A percentile compares a stretch with the other conserved stretches of the same genome.
Evolutionary conservation across 2,797 vertebrate genomes (phyloP).

Genomic region (Cynopterus sphinx): DNA sequence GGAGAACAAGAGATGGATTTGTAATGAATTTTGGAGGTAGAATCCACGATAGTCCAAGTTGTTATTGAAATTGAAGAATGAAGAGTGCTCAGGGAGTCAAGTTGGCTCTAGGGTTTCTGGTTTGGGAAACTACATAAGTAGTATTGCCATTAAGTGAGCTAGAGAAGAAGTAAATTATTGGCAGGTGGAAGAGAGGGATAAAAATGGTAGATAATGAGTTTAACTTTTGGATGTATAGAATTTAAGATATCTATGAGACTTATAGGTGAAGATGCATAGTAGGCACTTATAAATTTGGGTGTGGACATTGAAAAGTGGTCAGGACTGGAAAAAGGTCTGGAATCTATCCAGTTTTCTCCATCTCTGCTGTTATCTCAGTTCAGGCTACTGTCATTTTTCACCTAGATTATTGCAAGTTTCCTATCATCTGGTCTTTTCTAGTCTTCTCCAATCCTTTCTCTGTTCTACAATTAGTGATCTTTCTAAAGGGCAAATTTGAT

Average conservation of each 20-base stretch:
- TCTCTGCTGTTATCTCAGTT: not conserved
- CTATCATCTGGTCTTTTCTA: not conserved
- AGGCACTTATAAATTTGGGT: not conserved
- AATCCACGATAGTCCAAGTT: not conserved
- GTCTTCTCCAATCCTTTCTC: not conserved
- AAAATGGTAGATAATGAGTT: not conserved
- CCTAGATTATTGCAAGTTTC: not conserved
- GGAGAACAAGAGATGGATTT: not conserved
- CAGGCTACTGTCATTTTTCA: not conserved
- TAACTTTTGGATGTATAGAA: constrained; percentile 21
- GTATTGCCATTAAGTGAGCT: not conserved
- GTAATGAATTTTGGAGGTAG: not conserved
- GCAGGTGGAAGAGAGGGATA: not conserved
- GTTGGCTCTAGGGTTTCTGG: not conserved
- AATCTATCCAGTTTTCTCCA: constrained; percentile 9
- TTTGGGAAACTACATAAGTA: not conserved
- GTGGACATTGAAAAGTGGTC: not conserved
- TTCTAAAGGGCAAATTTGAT: constrained; percentile 30
- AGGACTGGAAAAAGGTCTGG: not conserved
- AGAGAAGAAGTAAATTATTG: constrained; percentile 5
- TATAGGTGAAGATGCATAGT: not conserved
- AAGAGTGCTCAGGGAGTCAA: not conserved
- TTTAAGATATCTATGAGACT: not conserved
- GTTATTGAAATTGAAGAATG: not conserved
- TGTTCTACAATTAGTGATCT: not conserved